Percentiles rank a stretch among this genome's conserved stretches.
Conservation (phyloP, 2,888 invertebrate genomes). For the Parthenolecanium corni region DNA sequence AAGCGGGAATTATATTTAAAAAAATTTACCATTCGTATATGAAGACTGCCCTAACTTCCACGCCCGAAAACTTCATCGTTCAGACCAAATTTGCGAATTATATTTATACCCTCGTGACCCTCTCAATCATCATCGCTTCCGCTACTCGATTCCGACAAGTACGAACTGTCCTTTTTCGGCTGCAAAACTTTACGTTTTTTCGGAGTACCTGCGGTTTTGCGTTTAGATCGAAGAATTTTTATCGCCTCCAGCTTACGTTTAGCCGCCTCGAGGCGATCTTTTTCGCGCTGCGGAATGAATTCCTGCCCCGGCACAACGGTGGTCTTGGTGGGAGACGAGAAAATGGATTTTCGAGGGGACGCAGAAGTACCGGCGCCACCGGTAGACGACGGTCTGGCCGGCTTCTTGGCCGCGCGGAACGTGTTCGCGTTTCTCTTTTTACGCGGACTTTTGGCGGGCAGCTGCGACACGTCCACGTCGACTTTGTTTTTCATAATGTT, state of each 20-base stretch:
- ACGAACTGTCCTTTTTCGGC: constrained; percentile 4
- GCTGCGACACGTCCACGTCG: constrained; percentile 33
- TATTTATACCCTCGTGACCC: too few relatives aligned
- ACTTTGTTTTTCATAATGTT: constrained; percentile 46
- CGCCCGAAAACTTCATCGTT: too few relatives aligned
- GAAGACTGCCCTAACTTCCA: too few relatives aligned
- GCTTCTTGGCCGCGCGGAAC: constrained; percentile 2
- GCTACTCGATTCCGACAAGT: constrained; percentile 25
- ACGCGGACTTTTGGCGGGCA: constrained; percentile 18
- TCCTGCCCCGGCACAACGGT: constrained; percentile 37
- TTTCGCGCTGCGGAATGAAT: constrained; percentile 62
- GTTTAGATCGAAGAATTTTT: constrained; percentile 41
- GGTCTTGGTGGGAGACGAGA: not conserved
- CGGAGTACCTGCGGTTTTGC: not conserved
- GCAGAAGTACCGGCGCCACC: not conserved
- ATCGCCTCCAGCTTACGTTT: constrained; percentile 64
- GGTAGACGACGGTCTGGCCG: constrained; percentile 7
- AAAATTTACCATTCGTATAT: too few relatives aligned
- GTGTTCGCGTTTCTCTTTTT: constrained; percentile 13
- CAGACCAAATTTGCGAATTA: too few relatives aligned
- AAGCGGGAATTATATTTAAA: too few relatives aligned
- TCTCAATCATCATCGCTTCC: constrained; percentile 14
- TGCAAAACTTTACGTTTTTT: constrained; percentile 2
- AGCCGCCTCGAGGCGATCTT: constrained; percentile 50
- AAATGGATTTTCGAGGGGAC: not conserved